Base-by-base conservation (phyloP, 1,140 invertebrate genomes). In the Samia ricini region DNA sequence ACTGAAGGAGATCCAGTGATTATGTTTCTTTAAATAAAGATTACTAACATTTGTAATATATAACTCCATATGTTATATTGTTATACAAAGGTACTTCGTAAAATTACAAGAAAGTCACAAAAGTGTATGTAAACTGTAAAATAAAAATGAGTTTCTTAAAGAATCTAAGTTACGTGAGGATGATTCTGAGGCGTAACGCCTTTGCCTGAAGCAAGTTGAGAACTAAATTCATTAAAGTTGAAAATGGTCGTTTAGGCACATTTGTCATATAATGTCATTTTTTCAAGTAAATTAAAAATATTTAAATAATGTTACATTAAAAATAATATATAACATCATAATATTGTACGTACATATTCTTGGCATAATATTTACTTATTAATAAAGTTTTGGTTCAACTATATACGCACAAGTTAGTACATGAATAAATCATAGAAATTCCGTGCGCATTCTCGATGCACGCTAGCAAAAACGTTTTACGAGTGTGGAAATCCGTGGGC, bases 381-480 rank as follows among this genome's bases (percentile, higher is more conserved):
- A 42, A 42, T 42, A 42, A 42, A 42, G 4, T 42, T 42, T 29
- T 42, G 10, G n/a, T 12, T 10, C n/a, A 42, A 42, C 33, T 42
- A 42, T n/a, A n/a, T 22, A 66, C 59, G 26, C 61, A 26, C 23
- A 48, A 29, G 61, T 57, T 66, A 56, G 4, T 15, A 64, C 36
- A 79, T 83, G 76, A 86, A 83, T 83, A 82, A 85, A 83, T 83
- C 74, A 82, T 79, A 63, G 24, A 76, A 87, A 83, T 79, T 72
- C 74, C 42, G 68, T 60, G 70, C 70, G 66, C 67, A 63, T 68
- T 65, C 56, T 60, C 66, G 58, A 61, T 72, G 71, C 56, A 68
- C 69, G 68, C 61, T 79, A 77, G 77, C 63, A 84, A 85, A 83
- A 86, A 79, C 74, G 78, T 63, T 82, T 81, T 83, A 83, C 77